Evolutionary conservation across 2,888 invertebrate species (phyloP).

Genomic region (Pristionchus arcanus): DNA sequence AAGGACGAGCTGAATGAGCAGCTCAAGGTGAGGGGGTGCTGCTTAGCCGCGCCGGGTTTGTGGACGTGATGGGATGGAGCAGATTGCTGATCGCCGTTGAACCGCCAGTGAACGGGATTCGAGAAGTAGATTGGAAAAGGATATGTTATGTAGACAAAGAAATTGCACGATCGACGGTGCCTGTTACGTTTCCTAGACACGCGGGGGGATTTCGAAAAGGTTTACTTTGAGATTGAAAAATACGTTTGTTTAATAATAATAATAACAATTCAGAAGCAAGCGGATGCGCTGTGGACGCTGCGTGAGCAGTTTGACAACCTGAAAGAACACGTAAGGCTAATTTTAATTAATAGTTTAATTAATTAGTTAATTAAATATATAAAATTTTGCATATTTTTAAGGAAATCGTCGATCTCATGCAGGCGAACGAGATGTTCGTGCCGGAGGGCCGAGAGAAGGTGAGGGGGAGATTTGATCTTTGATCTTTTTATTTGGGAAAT

Average conservation of each 20-base stretch:
- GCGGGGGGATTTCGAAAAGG: too few species aligned
- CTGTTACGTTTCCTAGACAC: too few species aligned
- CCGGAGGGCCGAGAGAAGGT: conserved; percentile 80
- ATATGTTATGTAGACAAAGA: too few species aligned
- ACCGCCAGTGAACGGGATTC: too few species aligned
- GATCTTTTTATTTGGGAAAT: not conserved
- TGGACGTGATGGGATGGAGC: too few species aligned
- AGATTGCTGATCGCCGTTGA: too few species aligned
- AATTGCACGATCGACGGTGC: too few species aligned
- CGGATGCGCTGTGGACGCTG: conserved; percentile 19
- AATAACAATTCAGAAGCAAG: not conserved
- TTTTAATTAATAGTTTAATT: not conserved
- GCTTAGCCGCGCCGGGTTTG: too few species aligned
- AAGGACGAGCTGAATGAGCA: conserved; percentile 25
- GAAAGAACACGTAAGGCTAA: not conserved
- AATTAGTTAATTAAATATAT: too few species aligned
- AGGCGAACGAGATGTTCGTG: not conserved
- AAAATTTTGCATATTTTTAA: not conserved
- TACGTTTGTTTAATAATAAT: not conserved
- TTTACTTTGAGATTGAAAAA: too few species aligned
- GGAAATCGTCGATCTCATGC: conserved; percentile 12
- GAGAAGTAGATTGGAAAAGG: too few species aligned
- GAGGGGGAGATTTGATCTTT: conserved; percentile 70
- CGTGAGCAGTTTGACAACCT: conserved; percentile 1
- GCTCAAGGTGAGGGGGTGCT: too few species aligned